Conservation (phyloP, 2,888 invertebrate species). For the Gasteruption jaculator region DNA sequence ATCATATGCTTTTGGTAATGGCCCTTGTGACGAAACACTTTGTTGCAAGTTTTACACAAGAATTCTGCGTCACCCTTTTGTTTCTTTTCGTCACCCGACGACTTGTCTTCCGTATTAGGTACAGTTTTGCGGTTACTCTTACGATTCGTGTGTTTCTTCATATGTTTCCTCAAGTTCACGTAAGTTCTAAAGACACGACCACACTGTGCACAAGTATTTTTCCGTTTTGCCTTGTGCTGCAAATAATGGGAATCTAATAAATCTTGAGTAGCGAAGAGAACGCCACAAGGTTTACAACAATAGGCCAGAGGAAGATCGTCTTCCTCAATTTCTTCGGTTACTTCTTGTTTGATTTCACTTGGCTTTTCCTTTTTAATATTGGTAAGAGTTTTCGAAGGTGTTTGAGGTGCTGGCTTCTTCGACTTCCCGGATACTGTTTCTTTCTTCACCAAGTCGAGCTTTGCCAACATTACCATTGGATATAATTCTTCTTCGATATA, state of each 20-base stretch:
- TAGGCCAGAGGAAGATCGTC: conserved; percentile 40
- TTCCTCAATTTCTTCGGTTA: conserved; percentile 26
- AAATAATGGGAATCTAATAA: conserved; percentile 36
- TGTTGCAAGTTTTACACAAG: conserved; percentile 43
- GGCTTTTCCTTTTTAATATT: conserved; percentile 3
- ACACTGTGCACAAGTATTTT: conserved; percentile 42
- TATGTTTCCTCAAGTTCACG: conserved; percentile 39
- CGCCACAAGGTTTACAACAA: conserved; percentile 37
- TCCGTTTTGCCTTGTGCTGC: conserved; percentile 38
- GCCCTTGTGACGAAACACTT: conserved; percentile 43
- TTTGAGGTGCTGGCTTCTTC: conserved; percentile 3
- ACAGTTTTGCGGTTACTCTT: conserved; percentile 25
- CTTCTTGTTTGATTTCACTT: conserved; percentile 27
- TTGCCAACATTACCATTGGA: conserved; percentile 38
- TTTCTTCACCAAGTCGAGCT: conserved; percentile 41
- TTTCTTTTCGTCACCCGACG: conserved; percentile 25
- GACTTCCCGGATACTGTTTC: conserved; percentile 17
- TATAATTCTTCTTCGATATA: conserved; percentile 37
- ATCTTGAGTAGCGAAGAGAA: conserved; percentile 35
- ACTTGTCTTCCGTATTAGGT: conserved; percentile 12
- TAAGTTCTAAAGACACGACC: conserved; percentile 37
- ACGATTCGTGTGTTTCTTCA: conserved; percentile 37
- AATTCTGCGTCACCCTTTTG: conserved; percentile 34
- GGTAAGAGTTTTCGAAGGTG: too few relatives aligned
- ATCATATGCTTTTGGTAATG: conserved; percentile 44